Evolutionary conservation across 2,113 vertebrate species (phyloP).

Genomic region (cat (Felis catus)): F.catus_Fca126_mat1.0 CM031417.1:50263001-50263500

Average conservation of each 20-base stretch:
- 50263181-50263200: background rate
- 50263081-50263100: too few relatives aligned
- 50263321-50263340: background rate
- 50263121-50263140: too few relatives aligned
- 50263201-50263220: background rate
- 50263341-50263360: background rate
- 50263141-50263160: background rate
- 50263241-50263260: too few relatives aligned
- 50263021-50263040: too few relatives aligned
- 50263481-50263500: background rate
- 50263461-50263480: background rate
- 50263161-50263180: background rate
- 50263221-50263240: background rate
- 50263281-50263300: background rate
- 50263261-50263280: background rate
- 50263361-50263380: background rate
- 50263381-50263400: background rate
- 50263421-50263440: background rate
- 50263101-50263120: accelerated
- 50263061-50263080: too few relatives aligned
- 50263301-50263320: background rate
- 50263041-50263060: too few relatives aligned
- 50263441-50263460: background rate
- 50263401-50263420: background rate
- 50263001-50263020: too few relatives aligned